Evolutionary conservation across 2,797 vertebrate species (phyloP), one percentile per base, ranked within the genome.

Genomic region (Neosilurus mollespiculum): DNA sequence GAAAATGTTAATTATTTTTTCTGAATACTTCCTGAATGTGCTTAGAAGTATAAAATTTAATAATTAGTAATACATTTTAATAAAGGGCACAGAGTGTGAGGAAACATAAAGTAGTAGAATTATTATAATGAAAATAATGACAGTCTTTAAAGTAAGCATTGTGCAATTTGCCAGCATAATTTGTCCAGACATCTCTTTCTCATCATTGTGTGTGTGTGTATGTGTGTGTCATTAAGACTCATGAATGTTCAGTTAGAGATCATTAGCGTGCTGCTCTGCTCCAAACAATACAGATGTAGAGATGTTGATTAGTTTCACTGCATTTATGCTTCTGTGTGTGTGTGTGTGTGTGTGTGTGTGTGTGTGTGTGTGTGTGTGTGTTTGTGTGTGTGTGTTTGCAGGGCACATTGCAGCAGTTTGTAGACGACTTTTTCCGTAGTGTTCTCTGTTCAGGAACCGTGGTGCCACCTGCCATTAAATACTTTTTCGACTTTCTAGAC

Each of bases 371-470:
- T 71, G 34, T 67, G 73, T 83, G n/a, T 78, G 65, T 78, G 62
- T 81, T 71, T 83, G 61, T 71, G 59, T 83, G 80, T 82, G 77
- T 85, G 54, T 56, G 83, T 30, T 65, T 90, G 78, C 91, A 99
- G 98, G 98, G 98, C 85, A 99, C 98, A 0, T 94, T 99, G 91
- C 98, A 99, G 93, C 96, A 99, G 93, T 99, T 99, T 83, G 98
- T 99, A 92, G 97, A 99, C 88, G 95, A 99, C 94, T 97, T 99
- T 90, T 99, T 99, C 90, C 96, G 96, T 82, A 96, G 97, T 0
- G 97, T 98, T 84, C 95, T 99, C 87, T 97, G 97, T 64, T 97
- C 97, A 0, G 96, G 96, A 87, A 92, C 95, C 0, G 95, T 96
- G 0, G 97, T 99, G 86, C 97, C 98, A 0, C 97, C 98, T 0